Percentiles rank a stretch among this genome's conserved stretches.
Conservation (phyloP, 2,888 invertebrate species). For the Erynnis tages region DNA sequence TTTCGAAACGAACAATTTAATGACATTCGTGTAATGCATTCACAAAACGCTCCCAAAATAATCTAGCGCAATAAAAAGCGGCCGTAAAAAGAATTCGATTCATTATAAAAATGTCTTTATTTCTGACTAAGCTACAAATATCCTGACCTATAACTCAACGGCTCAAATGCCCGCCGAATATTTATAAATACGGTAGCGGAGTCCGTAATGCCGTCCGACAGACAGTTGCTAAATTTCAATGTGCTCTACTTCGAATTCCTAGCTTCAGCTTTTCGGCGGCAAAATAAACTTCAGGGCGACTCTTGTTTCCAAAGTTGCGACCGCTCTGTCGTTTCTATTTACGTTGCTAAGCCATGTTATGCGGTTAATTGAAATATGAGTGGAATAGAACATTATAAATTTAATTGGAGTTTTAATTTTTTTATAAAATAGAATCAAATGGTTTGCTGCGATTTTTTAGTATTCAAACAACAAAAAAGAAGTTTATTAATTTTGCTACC, state of each 20-base stretch:
- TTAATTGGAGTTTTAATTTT: no score
- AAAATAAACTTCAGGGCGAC: conserved; percentile 52
- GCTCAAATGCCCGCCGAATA: conserved; percentile 65
- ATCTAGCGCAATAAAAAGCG: neutral
- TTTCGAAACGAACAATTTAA: neutral
- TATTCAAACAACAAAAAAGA: no score
- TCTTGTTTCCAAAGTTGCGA: conserved; percentile 33
- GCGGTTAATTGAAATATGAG: no score
- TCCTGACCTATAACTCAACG: conserved; percentile 61
- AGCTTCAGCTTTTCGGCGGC: conserved; percentile 60
- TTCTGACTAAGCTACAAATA: conserved; percentile 58
- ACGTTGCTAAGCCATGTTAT: neutral
- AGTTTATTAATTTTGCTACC: no score
- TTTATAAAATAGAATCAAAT: neutral
- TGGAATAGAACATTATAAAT: no score
- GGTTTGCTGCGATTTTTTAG: no score
- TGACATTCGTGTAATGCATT: neutral
- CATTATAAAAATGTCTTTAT: conserved; percentile 38
- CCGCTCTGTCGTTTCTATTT: conserved; percentile 2
- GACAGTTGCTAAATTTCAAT: conserved; percentile 81
- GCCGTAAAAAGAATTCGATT: conserved; percentile 16
- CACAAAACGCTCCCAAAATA: neutral
- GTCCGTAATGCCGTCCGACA: conserved; percentile 68
- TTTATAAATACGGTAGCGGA: conserved; percentile 74
- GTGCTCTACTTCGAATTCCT: conserved; percentile 70